Conservation (phyloP, 2,797 vertebrate genomes). For the Peromyscus aztecus region DNA sequence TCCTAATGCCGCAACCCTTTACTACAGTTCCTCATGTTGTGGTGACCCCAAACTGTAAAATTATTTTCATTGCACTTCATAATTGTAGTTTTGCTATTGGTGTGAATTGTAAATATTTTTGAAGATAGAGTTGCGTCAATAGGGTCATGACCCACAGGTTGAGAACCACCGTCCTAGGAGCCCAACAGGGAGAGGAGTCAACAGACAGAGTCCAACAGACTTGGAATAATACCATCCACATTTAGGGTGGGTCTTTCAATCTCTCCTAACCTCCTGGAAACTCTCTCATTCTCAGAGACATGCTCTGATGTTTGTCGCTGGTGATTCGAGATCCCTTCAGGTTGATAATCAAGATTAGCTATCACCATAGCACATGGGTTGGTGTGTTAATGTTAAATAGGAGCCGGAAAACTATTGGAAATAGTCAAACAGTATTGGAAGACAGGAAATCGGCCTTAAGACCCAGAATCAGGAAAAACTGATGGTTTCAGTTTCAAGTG, state of each 20-base stretch:
- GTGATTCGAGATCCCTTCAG: background rate
- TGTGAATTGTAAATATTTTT: background rate
- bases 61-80: background rate
- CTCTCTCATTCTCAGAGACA: too few relatives aligned
- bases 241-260: background rate
- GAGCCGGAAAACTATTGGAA: background rate
- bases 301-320: background rate
- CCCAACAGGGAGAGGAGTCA: background rate
- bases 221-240: background rate
- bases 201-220: too few relatives aligned
- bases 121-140: background rate
- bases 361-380: background rate
- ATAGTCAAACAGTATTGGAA: background rate
- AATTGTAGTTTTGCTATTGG: background rate
- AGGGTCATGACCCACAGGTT: background rate
- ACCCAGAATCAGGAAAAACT: background rate
- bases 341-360: background rate
- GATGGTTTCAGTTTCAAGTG: background rate
- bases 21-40: background rate
- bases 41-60: background rate
- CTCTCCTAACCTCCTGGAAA: background rate
- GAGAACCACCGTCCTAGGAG: background rate
- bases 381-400: constrained; percentile 21
- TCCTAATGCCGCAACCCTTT: background rate
- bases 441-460: background rate